A percentile compares a stretch with the other conserved stretches of the same genome.
Conservation (phyloP, 2,113 vertebrate genomes). For the Morone saxatilis region DNA sequence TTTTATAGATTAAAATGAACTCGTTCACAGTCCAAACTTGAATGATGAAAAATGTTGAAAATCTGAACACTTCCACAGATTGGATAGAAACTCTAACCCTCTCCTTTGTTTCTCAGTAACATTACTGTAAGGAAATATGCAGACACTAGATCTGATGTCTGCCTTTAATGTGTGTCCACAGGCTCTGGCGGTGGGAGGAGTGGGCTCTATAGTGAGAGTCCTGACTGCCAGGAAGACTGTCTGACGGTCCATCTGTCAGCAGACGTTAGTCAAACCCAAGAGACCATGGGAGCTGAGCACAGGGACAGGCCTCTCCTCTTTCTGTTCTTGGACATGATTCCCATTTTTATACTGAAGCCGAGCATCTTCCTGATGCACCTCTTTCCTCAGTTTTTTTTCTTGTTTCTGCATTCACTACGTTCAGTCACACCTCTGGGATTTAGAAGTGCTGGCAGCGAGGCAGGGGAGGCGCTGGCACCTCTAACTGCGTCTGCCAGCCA, state of each 20-base stretch:
- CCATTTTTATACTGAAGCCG: conserved; percentile 30
- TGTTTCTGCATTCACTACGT: conserved; percentile 4
- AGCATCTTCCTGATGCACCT: conserved; percentile 19
- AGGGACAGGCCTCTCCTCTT: not conserved
- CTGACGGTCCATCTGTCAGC: conserved; percentile 64
- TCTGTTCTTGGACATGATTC: conserved; percentile 12
- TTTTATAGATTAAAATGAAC: too few species aligned
- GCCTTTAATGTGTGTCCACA: conserved; percentile 65
- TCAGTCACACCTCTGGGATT: conserved; percentile 4
- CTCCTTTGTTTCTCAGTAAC: too few species aligned
- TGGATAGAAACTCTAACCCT: too few species aligned
- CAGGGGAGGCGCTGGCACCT: conserved; percentile 67
- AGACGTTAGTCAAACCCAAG: not conserved
- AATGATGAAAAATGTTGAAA: too few species aligned
- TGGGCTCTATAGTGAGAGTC: conserved; percentile 94
- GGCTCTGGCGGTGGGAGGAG: conserved; percentile 94
- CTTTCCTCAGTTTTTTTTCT: not conserved
- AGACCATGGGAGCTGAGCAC: not conserved
- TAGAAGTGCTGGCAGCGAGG: conserved; percentile 1
- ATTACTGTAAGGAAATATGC: too few species aligned
- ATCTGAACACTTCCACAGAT: too few species aligned
- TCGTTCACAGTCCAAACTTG: too few species aligned
- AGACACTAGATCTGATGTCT: not conserved
- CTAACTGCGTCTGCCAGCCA: conserved; percentile 6
- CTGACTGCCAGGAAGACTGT: conserved; percentile 96